These are phyloP conservation scores for Odontothrips loti DNA, from an alignment of 2,888 invertebrate genomes.

Conservation along the genomic window DNA sequence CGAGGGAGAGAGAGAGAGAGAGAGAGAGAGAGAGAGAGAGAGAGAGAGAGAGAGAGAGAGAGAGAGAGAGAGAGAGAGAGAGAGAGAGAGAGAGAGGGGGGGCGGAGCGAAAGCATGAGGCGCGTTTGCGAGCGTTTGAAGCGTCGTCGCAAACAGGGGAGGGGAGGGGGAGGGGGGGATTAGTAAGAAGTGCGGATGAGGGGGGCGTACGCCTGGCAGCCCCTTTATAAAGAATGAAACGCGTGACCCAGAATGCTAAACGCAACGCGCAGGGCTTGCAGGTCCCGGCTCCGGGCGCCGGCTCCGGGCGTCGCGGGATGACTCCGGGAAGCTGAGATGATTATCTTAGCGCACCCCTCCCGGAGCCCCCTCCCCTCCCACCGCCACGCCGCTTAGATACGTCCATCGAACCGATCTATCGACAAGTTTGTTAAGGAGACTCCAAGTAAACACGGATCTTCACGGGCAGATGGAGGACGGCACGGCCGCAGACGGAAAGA, in stretches of 20 bases:
- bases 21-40: background rate
- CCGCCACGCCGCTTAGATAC: background rate
- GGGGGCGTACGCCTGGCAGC: background rate
- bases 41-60: conserved; percentile 1
- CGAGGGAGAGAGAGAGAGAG: background rate
- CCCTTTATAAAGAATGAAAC: conserved; percentile 21
- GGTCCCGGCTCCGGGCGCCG: background rate
- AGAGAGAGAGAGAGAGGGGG: background rate
- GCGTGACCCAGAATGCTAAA: conserved; percentile 18
- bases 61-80: conserved; percentile 11
- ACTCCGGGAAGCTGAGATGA: background rate
- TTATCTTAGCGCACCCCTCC: background rate
- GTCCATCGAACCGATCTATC: conserved; percentile 11
- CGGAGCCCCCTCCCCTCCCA: background rate
- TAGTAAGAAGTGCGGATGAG: no score
- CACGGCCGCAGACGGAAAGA: no score
- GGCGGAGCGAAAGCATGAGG: background rate
- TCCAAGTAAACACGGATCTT: background rate
- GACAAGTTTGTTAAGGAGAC: conserved; percentile 7
- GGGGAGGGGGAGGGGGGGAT: background rate
- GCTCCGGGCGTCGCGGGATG: background rate
- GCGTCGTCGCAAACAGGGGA: background rate
- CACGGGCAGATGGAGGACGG: no score
- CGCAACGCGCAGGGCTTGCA: background rate
- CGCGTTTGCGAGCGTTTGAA: background rate